Base-by-base conservation (phyloP, 2,113 vertebrate genomes). In the Campylorhamphus procurvoides region DNA sequence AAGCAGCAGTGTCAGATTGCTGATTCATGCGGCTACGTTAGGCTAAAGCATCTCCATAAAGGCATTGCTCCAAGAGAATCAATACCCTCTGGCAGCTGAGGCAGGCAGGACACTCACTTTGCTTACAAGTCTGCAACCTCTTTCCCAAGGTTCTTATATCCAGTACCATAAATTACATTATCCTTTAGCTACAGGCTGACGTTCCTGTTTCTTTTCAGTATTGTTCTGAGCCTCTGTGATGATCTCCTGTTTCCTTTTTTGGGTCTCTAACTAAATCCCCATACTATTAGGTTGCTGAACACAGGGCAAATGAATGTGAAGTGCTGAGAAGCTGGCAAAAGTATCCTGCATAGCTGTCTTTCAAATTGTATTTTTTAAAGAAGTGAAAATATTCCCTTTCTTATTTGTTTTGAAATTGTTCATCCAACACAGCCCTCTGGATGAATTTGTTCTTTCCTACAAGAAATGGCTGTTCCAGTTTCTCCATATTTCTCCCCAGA, bases 51-150 rank as follows among this genome's bases (percentile, higher is more conserved):
- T 14, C 17, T 84, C 84, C 60, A 11, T 0, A 3, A 29, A 47
- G 60, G 42, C 69, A 40, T 18, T 31, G 12, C 46, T 37, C 49
- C 90, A 46, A 19, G 81, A 46, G 37, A 35, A 62, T 3, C 0
- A 0, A 42, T 42, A 8, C 2, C 0, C 2, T 2, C 72, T 5
- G 17, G 8, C 79, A 42, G 71, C n/a, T 11, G 37, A 42, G 58
- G 44, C 62, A 64, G 62, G 68, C 42, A 33, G 33, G 35, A 59
- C 0, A 0, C 40, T 15, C 10, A 3, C 39, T 47, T 29, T 10
- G 0, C 50, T 47, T 10, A 4, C 1, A 66, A 31, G 44, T 18
- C 68, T 3, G 8, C 0, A 0, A 1, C 33, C 28, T n/a, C 66
- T 15, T 66, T n/a, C 78, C 47, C 25, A 29, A 52, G 19, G 13